Evolutionary conservation across 2,113 vertebrate genomes (phyloP).

Genomic region (Psilopogon haemacephalus): DNA sequence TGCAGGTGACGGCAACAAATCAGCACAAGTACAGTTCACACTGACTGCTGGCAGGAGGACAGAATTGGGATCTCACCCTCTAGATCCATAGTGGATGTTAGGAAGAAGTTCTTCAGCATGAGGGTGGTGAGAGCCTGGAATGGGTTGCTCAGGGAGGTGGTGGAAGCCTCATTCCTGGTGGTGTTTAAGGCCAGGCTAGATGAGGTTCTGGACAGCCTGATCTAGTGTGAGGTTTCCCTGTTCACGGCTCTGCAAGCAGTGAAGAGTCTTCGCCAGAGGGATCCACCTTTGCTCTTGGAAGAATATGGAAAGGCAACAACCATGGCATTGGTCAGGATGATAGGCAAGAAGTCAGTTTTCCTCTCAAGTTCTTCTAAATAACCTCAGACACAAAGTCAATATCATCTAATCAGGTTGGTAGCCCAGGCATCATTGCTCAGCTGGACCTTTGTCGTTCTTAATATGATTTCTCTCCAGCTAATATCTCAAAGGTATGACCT

Average conservation of each 20-base stretch:
- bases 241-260: neutral
- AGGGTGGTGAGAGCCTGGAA: no score
- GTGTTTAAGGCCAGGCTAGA: no score
- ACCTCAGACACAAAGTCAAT: neutral
- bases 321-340: neutral
- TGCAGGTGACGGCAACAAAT: slow-evolving; percentile 47
- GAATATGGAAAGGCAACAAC: neutral
- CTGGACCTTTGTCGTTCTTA: neutral
- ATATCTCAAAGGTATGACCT: neutral
- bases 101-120: no score
- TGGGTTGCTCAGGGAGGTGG: no score
- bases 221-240: no score
- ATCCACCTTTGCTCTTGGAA: neutral
- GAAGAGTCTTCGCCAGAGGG: neutral
- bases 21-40: neutral
- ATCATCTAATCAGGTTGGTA: neutral
- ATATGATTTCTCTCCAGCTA: neutral
- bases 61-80: neutral
- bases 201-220: no score
- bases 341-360: neutral
- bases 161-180: no score
- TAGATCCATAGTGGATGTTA: no score
- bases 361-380: neutral
- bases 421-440: neutral
- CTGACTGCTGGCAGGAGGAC: neutral